Base-by-base conservation (phyloP, 1,140 invertebrate genomes). In the Goniozus legneri region DNA sequence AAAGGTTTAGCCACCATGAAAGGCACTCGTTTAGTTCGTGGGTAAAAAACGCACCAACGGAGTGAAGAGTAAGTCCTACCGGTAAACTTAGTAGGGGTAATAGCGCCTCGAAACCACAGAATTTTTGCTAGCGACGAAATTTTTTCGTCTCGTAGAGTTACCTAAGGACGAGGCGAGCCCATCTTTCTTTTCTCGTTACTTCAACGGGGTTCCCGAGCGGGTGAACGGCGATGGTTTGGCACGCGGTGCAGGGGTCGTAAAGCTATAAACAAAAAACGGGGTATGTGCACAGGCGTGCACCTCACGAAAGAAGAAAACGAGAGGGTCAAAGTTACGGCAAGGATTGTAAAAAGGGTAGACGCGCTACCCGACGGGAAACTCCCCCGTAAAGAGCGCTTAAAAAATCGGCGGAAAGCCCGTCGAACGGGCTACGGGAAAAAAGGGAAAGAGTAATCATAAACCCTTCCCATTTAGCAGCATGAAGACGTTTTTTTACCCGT, bases 271-370 rank as follows among this genome's bases (percentile, higher is more conserved):
- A n/a, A n/a, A n/a, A n/a, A 67, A 66, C 58, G 44, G 36, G 8
- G 3, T 21, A 27, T 27, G 36, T 27, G 24, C 24, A 27, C 24
- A 27, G 24, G n/a, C n/a, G n/a, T n/a, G n/a, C 40, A 30, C 19
- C 18, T 3, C 20, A 22, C n/a, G 12, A 21, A 44, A 32, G 16
- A 32, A 14, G 10, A 47, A 47, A 48, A 47, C 22, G 44, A 56
- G 69, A 73, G 62, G 64, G 65, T 71, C 61, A 64, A 63, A 45
- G 40, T 33, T 3, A 41, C 45, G 15, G 50, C 47, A 50, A 58
- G 61, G 48, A 50, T 64, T 62, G 54, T 71, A 67, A 71, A n/a
- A 73, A 73, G 62, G 66, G 60, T 68, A 50, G 48, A 57, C 49
- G 32, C 14, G 13, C 7, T 34, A 20, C 14, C 36, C 14, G 44